Percentiles rank a stretch among this genome's conserved stretches.
Evolutionary conservation across 1,140 invertebrate species (phyloP).

Genomic region (Trichomalopsis sarcophagae): DNA sequence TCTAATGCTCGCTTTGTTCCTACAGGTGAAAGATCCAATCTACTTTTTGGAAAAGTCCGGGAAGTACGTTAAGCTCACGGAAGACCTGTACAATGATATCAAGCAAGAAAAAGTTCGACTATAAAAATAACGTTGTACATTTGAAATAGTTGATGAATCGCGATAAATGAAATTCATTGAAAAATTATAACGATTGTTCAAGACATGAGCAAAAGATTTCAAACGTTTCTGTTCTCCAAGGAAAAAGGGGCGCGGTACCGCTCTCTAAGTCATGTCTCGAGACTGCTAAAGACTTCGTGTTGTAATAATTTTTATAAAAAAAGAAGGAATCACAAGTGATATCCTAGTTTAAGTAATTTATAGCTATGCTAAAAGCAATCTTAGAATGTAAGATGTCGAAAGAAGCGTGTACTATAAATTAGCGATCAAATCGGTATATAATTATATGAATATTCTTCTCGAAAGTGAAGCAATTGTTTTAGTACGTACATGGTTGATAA

Average conservation of each 20-base stretch:
- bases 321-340: conserved; percentile 27
- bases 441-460: conserved; percentile 2
- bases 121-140: conserved; percentile 70
- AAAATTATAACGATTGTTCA: conserved; percentile 16
- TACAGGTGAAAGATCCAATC: conserved; percentile 80
- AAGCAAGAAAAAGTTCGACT: conserved; percentile 77
- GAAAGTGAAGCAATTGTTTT: conserved; percentile 17
- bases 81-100: conserved; percentile 81
- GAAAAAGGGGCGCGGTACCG: background rate
- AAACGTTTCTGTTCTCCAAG: background rate
- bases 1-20: background rate
- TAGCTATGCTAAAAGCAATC: background rate
- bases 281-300: conserved; percentile 23
- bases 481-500: background rate
- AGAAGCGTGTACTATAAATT: conserved; percentile 22
- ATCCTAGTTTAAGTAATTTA: conserved; percentile 30
- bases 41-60: conserved; percentile 84
- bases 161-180: conserved; percentile 10
- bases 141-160: conserved; percentile 58
- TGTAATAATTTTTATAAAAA: conserved; percentile 28
- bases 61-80: conserved; percentile 80
- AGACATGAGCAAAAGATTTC: background rate
- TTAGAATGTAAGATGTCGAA: background rate
- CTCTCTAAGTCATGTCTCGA: conserved; percentile 12
- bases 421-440: conserved; percentile 2